A percentile compares a stretch with the other conserved stretches of the same genome.
Evolutionary conservation across 2,797 vertebrate genomes (phyloP).

Genomic region (Microctenopoma stevenorrisi): DNA sequence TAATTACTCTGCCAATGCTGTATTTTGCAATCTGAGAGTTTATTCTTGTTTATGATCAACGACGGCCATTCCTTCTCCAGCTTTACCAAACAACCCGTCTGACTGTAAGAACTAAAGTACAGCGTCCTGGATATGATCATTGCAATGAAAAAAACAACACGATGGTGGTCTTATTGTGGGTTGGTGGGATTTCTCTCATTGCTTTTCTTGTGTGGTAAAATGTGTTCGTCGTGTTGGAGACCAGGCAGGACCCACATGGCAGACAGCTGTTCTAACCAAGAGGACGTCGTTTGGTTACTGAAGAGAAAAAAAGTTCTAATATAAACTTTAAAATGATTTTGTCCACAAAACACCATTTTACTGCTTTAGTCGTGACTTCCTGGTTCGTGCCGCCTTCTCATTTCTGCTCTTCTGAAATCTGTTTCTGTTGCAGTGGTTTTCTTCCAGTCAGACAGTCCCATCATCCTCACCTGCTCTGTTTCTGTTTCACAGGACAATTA

Average conservation of each 20-base stretch:
- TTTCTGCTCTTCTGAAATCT: no score
- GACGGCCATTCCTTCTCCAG: not conserved
- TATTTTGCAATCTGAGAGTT: conserved; percentile 12
- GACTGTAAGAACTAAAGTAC: not conserved
- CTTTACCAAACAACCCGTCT: conserved; percentile 29
- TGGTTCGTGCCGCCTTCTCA: no score
- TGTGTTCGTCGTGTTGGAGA: not conserved
- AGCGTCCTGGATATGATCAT: not conserved
- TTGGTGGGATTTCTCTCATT: conserved; percentile 39
- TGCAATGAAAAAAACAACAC: conserved; percentile 20
- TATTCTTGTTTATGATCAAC: conserved; percentile 21
- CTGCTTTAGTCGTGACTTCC: no score
- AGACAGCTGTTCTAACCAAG: conserved; percentile 47
- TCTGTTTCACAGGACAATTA: no score
- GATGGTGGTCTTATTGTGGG: conserved; percentile 55
- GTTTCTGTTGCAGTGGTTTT: no score
- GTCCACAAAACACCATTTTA: not conserved
- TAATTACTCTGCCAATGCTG: not conserved
- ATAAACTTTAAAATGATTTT: not conserved
- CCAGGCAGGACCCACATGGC: conserved; percentile 42
- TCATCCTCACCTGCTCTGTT: no score
- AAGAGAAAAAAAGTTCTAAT: conserved; percentile 7
- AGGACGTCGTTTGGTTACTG: conserved; percentile 20
- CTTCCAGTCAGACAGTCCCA: no score
- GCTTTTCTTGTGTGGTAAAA: conserved; percentile 30